Conservation (phyloP, 2,797 vertebrate species). For the Brotula barbata region DNA sequence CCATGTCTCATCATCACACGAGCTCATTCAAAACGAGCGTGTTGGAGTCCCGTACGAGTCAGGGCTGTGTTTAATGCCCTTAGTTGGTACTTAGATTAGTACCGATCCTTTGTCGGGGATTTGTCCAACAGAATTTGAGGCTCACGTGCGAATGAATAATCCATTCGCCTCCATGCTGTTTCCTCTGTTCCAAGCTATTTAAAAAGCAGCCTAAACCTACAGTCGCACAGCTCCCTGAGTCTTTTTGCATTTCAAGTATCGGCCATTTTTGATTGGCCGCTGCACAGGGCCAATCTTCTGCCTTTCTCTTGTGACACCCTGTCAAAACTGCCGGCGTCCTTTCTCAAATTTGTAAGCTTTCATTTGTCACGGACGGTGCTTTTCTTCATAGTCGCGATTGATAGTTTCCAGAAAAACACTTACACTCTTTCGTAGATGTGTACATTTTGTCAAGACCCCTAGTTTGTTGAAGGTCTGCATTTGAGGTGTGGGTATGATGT, state of each 20-base stretch:
- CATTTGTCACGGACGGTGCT: conserved; percentile 69
- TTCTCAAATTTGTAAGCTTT: conserved; percentile 71
- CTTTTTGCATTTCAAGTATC: conserved; percentile 76
- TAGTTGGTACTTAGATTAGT: no score
- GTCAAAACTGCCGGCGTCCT: conserved; percentile 67
- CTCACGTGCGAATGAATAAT: conserved; percentile 68
- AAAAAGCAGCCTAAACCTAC: conserved; percentile 79
- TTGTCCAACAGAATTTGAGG: conserved; percentile 64
- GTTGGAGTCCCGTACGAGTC: no score
- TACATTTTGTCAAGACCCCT: conserved; percentile 4
- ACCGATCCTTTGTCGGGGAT: conserved; percentile 41
- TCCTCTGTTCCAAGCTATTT: conserved; percentile 68
- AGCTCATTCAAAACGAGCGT: no score
- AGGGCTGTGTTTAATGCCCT: conserved; percentile 66
- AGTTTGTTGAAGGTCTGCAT: conserved; percentile 2
- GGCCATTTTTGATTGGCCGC: conserved; percentile 56
- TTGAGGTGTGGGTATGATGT: conserved; percentile 6
- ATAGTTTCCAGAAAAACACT: conserved; percentile 54
- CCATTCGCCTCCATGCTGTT: conserved; percentile 46
- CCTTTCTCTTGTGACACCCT: conserved; percentile 63
- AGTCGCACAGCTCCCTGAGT: conserved; percentile 55
- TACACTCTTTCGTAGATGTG: no score
- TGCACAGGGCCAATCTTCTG: conserved; percentile 68
- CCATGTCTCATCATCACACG: conserved; percentile 32
- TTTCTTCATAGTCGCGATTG: conserved; percentile 62